Percentiles rank a stretch among this genome's conserved stretches.
phyloP scores from a whole-genome alignment of 2,888 invertebrate species.

The Morpho helenor region DNA sequence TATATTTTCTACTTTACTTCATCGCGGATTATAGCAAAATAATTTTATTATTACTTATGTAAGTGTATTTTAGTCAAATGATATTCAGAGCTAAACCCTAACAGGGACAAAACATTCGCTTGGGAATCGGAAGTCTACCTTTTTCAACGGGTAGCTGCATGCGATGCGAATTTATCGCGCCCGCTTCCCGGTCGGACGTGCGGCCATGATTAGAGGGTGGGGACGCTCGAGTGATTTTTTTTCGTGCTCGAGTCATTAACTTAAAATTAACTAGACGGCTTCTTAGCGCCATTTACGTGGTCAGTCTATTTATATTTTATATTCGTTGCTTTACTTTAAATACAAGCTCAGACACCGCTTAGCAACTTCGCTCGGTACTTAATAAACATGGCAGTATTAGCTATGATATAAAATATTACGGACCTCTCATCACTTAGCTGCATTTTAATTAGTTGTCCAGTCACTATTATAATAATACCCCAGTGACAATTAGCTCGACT shows the following conservation, averaged over 20 bases:
- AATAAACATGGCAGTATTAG: no score
- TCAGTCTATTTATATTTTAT: conserved; percentile 7
- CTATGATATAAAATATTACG: no score
- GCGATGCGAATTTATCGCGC: conserved; percentile 63
- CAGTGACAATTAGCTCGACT: no score
- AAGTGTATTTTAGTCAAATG: no score
- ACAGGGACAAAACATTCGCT: neutral
- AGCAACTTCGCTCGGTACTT: no score
- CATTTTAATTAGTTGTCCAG: no score
- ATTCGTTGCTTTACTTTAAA: neutral
- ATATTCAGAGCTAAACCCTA: no score
- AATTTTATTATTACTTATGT: no score
- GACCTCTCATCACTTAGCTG: no score
- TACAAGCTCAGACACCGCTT: no score
- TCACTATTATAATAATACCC: conserved; percentile 1
- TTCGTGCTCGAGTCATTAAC: conserved; percentile 30
- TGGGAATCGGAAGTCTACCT: conserved; percentile 4
- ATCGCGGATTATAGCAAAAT: no score
- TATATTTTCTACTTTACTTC: no score
- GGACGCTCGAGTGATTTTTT: conserved; percentile 48
- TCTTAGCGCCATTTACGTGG: conserved; percentile 18
- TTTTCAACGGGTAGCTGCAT: conserved; percentile 1
- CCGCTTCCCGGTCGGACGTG: conserved; percentile 49
- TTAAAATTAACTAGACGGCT: conserved; percentile 28
- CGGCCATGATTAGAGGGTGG: conserved; percentile 60